A percentile compares a stretch with the other conserved stretches of the same genome.
Evolutionary conservation across 2,113 vertebrate species (phyloP).

Genomic region (Pelusios castaneus): DNA sequence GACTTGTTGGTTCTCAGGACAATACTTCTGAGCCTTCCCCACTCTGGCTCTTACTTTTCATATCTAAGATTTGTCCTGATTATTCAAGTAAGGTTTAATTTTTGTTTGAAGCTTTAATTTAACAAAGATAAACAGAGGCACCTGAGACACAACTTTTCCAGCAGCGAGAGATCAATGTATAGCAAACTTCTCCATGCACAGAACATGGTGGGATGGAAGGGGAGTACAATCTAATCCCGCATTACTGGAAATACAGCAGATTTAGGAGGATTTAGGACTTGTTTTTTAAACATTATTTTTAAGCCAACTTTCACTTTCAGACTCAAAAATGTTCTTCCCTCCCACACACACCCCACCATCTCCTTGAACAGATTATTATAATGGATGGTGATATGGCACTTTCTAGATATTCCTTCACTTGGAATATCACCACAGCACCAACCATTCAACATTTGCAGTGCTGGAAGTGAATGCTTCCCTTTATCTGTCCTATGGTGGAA

Average conservation of each 20-base stretch:
- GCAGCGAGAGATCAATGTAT: neutral
- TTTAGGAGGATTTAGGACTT: neutral
- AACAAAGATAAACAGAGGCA: fast-evolving
- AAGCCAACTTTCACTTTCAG: neutral
- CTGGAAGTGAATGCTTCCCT: neutral
- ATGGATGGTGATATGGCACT: fast-evolving
- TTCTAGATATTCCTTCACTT: neutral
- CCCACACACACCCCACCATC: fast-evolving
- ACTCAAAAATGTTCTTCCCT: neutral
- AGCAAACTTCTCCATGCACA: neutral
- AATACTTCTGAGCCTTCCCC: too few relatives aligned
- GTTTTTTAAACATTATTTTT: neutral
- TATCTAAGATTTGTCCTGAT: neutral
- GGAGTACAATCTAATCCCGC: fast-evolving
- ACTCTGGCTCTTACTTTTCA: neutral
- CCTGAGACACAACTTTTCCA: neutral
- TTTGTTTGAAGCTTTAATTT: neutral
- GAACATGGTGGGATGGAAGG: fast-evolving
- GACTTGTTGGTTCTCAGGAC: too few relatives aligned
- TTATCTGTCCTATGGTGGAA: neutral
- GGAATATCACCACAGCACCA: fast-evolving
- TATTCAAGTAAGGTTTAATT: neutral
- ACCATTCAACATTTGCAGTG: neutral
- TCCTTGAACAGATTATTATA: neutral
- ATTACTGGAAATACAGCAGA: neutral